phyloP scores from a whole-genome alignment of 2,888 invertebrate genomes.

The Lottia gigantea region DNA sequence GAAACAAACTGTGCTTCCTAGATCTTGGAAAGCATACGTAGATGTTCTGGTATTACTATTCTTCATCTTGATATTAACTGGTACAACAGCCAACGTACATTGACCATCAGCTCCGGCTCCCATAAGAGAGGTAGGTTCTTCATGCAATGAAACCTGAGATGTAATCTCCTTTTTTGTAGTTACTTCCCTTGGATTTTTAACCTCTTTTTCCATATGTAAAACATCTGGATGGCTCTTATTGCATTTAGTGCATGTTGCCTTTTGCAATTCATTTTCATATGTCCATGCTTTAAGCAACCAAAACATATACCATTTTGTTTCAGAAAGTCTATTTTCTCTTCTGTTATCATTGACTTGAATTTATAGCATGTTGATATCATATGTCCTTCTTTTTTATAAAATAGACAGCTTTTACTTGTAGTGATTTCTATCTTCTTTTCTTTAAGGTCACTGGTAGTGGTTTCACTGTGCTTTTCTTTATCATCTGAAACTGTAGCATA shows the following conservation, averaged over 20 bases:
- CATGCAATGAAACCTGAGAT: too few relatives aligned
- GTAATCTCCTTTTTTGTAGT: neutral
- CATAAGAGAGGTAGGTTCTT: neutral
- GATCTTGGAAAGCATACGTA: conserved; percentile 24
- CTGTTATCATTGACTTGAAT: neutral
- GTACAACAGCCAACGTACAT: conserved; percentile 22
- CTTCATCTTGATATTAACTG: conserved; percentile 15
- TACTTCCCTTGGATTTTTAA: neutral
- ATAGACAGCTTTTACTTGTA: neutral
- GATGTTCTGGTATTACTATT: neutral
- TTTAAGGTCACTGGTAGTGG: too few relatives aligned
- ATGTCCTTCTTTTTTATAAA: conserved; percentile 2
- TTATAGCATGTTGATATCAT: neutral
- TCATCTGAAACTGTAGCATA: too few relatives aligned
- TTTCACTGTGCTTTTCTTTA: too few relatives aligned
- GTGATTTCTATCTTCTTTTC: neutral
- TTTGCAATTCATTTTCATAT: conserved; percentile 5
- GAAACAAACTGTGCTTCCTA: conserved; percentile 18
- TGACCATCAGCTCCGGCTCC: neutral
- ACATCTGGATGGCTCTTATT: neutral
- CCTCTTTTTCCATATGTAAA: neutral
- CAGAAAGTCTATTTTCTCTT: neutral
- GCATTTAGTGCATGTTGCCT: conserved; percentile 5
- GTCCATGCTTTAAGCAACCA: conserved; percentile 7
- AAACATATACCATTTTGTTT: neutral